Conservation (phyloP, 1,140 invertebrate species). For the Paramacrobiotus metropolitanus region DNA sequence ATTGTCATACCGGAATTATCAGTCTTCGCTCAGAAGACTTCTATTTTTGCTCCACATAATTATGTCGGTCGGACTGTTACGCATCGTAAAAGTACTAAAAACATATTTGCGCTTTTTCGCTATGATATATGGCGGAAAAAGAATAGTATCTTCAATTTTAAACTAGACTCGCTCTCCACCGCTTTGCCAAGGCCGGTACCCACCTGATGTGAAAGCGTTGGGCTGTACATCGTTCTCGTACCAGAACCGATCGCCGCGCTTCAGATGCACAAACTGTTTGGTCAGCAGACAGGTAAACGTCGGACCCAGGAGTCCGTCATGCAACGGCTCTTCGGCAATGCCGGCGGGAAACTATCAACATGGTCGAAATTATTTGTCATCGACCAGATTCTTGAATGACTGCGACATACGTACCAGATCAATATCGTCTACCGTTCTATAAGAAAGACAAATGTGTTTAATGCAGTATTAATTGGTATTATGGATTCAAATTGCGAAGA, state of each 20-base stretch:
- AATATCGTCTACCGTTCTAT: background rate
- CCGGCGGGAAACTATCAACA: background rate
- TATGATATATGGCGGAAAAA: too few species aligned
- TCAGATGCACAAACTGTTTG: conserved; percentile 1
- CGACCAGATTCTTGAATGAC: background rate
- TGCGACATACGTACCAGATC: conserved; percentile 1
- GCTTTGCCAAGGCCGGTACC: background rate
- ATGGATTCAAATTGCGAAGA: background rate
- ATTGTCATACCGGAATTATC: too few species aligned
- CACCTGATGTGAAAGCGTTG: conserved; percentile 2
- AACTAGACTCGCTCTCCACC: too few species aligned
- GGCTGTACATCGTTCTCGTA: conserved; percentile 44
- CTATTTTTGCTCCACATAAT: too few species aligned
- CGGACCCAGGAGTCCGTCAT: background rate
- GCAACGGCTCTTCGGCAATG: background rate
- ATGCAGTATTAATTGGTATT: background rate
- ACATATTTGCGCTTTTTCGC: too few species aligned
- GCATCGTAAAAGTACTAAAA: too few species aligned
- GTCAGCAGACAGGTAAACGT: background rate
- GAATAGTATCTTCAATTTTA: too few species aligned
- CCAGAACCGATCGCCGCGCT: conserved; percentile 24
- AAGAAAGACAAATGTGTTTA: conserved; percentile 9
- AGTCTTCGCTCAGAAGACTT: too few species aligned
- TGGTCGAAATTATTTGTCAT: background rate
- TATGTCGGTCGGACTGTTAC: too few species aligned